Evolutionary conservation across 2,888 invertebrate genomes (phyloP), one percentile per base, ranked within the genome.

Genomic region (Lithosia quadra): DNA sequence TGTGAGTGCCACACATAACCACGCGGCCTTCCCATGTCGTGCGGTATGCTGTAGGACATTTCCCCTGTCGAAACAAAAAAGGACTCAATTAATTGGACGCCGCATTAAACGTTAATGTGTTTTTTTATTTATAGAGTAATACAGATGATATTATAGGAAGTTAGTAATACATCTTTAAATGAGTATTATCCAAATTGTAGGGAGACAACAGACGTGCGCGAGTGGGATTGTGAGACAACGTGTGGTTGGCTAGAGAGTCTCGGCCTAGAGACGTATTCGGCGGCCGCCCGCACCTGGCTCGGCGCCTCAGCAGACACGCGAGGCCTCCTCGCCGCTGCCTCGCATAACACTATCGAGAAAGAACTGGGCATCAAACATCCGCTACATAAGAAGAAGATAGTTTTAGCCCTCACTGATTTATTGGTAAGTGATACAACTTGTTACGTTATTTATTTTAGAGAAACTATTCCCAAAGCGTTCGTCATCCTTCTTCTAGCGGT

Each of bases 381-480:
- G 0, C 94, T 99, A 82, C 99, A 99, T 86, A 96, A 98, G 75
- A 99, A 99, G 95, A 99, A 99, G 91, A 96, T 99, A 43, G 95
- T 97, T 61, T 92, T 99, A 70, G 97, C 97, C 0, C 90, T 97
- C 11, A 96, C 96, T 11, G 97, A 97, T 82, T 84, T 96, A 34
- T 92, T 96, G 84, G 95, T 95, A 53, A 86, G 86, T 80, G 63
- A 15, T 28, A 4, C 10, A n/a, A 58, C 0, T 10, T 9, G n/a
- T 58, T 11, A n/a, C 11, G 28, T 18, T 28, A 58, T 33, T 33
- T 39, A 57, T 28, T 0, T 15, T n/a, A 10, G 33, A 43, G 13
- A 36, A 36, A 36, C 34, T 36, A 36, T 9, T 9, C 7, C 5
- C n/a, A n/a, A n/a, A n/a, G n/a, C n/a, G n/a, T n/a, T n/a, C n/a